These are phyloP conservation scores for Agelas oroides DNA, from an alignment of 37 sponge, comb jelly and placozoan species.

Conservation along the genomic window DNA sequence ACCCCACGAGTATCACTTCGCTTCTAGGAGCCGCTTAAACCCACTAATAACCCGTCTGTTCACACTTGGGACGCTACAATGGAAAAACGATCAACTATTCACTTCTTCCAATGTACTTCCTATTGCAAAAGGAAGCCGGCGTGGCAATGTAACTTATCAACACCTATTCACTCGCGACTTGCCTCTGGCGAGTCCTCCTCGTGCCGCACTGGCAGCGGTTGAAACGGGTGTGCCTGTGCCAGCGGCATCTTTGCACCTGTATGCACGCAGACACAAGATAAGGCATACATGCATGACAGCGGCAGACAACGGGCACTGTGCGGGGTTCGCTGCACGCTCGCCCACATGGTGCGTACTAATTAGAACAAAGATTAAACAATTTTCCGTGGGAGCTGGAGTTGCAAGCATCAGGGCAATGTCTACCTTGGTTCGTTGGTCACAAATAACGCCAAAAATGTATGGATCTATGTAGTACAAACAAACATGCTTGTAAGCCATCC, in stretches of 20 bases:
- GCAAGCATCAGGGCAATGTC: too few relatives aligned
- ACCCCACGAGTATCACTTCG: not conserved
- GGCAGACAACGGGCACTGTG: not conserved
- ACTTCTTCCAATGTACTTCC: not conserved
- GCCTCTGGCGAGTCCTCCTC: slow-evolving; percentile 69
- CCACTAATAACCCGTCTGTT: too few relatives aligned
- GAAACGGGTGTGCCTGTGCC: slow-evolving; percentile 81
- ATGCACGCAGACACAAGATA: not conserved
- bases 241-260: slow-evolving; percentile 72
- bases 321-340: not conserved
- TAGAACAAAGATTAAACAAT: too few relatives aligned
- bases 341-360: too few relatives aligned
- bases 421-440: too few relatives aligned
- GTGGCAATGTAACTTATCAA: too few relatives aligned
- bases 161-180: not conserved
- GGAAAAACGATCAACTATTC: too few relatives aligned
- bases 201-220: slow-evolving; percentile 66
- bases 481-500: too few relatives aligned
- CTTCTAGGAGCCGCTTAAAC: not conserved
- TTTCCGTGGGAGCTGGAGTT: too few relatives aligned
- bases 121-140: slow-evolving; percentile 23
- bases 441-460: too few relatives aligned
- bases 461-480: too few relatives aligned
- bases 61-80: too few relatives aligned
- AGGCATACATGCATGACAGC: not conserved